Evolutionary conservation across 2,113 vertebrate genomes (phyloP), one percentile per base, ranked within the genome.

Genomic region (Eurystomus gularis): DNA sequence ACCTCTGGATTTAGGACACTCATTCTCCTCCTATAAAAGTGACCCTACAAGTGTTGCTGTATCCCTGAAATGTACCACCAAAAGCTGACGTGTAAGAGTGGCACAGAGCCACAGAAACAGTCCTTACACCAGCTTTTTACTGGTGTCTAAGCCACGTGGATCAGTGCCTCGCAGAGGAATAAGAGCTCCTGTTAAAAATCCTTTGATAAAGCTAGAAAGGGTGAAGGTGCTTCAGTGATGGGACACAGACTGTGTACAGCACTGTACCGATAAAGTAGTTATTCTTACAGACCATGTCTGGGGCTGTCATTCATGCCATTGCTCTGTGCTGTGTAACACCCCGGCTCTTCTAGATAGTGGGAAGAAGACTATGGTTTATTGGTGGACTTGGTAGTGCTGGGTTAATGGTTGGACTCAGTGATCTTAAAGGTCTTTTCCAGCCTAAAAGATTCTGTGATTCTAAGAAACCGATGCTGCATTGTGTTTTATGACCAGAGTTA

Each of bases 111-210:
- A 58, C 35, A 78, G 58, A 58, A 86, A 33, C 11, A 69, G 28
- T 26, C 13, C 18, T 75, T n/a, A 55, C 13, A 75, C 11, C 24
- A 55, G 23, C 17, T 58, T 80, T 85, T 62, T 46, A 8, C 20
- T 0, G 0, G 0, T 66, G 18, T 55, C 31, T 55, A 18, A 78
- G 55, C 16, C 3, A 0, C n/a, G 33, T 17, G 23, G 68, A 24
- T 57, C 2, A 1, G 44, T 65, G 24, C 6, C 25, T 18, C 11
- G 17, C 5, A 15, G 17, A 49, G 7, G 8, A 39, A 13, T 40
- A 46, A 55, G 40, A 90, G 21, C 13, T 44, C 17, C 23, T 31
- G 11, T 35, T 66, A 86, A 83, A 90, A 86, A 54, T 37, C n/a
- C 28, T 28, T 3, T 25, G 80, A 5, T 33, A 58, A 93, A 92